Percentiles rank a stretch among this genome's conserved stretches.
Evolutionary conservation across 1,140 invertebrate genomes (phyloP).

Genomic region (Triops cancriformis): DNA sequence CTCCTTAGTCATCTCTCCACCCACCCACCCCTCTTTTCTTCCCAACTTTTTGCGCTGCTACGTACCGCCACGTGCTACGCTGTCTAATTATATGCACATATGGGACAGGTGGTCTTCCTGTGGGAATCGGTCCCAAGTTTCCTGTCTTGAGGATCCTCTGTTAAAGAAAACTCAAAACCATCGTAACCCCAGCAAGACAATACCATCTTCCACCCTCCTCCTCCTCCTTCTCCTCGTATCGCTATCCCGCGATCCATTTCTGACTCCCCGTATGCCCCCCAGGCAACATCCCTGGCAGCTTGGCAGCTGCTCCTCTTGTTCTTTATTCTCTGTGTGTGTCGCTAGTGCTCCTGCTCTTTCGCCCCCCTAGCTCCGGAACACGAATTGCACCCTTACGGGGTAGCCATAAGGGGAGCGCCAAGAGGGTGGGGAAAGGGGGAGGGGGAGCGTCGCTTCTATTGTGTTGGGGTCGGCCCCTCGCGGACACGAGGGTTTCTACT

Average conservation of each 20-base stretch:
- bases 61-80: background rate
- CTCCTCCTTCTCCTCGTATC: background rate
- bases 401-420: background rate
- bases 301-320: too few species aligned
- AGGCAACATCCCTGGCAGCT: background rate
- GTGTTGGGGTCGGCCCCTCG: background rate
- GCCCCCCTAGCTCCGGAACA: background rate
- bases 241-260: background rate
- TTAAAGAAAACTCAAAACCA: background rate
- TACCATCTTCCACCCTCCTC: background rate
- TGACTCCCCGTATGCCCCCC: background rate
- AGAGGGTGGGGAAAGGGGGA: background rate
- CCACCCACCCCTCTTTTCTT: background rate
- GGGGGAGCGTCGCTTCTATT: background rate
- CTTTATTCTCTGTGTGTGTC: too few species aligned
- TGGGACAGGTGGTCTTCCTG: constrained; percentile 11
- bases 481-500: background rate
- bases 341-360: too few species aligned
- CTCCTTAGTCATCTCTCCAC: background rate
- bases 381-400: background rate
- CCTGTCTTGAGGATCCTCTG: background rate
- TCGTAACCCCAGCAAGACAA: background rate
- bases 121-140: background rate
- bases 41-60: background rate
- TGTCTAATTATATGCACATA: background rate